Evolutionary conservation across 2,113 vertebrate genomes (phyloP).

Genomic region (Neolamprologus fasciatus): DNA sequence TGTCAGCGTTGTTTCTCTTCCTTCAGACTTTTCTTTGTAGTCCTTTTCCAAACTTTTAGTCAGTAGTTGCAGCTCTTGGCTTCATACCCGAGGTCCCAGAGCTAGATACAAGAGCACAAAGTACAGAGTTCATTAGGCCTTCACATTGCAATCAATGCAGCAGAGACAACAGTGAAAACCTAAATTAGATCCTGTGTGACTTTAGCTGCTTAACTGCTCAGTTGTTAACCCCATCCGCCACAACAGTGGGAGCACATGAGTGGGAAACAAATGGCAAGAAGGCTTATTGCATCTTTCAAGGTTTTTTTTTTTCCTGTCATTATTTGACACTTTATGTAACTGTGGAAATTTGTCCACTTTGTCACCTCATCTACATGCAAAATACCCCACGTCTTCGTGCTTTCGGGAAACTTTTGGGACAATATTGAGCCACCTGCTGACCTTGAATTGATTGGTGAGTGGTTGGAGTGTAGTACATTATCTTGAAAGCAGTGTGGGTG

Average conservation of each 20-base stretch:
- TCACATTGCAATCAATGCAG: slow-evolving; percentile 65
- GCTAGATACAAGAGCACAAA: slow-evolving; percentile 29
- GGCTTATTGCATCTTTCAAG: slow-evolving; percentile 2
- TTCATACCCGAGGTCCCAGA: slow-evolving; percentile 23
- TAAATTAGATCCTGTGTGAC: slow-evolving; percentile 70
- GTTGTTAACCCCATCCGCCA: slow-evolving; percentile 32
- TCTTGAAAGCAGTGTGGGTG: neutral
- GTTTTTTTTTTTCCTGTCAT: neutral
- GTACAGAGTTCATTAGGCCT: slow-evolving; percentile 65
- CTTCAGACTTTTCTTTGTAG: slow-evolving; percentile 5
- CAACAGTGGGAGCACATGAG: neutral
- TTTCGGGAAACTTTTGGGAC: neutral
- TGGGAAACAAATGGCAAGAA: neutral
- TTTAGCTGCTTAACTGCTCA: slow-evolving; percentile 54
- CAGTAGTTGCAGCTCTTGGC: slow-evolving; percentile 20
- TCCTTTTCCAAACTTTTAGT: slow-evolving; percentile 20
- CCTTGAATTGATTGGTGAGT: slow-evolving; percentile 50
- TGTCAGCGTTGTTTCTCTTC: neutral
- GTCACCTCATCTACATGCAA: slow-evolving; percentile 5
- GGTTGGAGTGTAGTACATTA: slow-evolving; percentile 5
- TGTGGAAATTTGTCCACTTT: neutral
- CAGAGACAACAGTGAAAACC: slow-evolving; percentile 45
- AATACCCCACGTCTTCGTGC: neutral
- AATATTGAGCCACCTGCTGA: slow-evolving; percentile 21
- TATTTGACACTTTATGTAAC: neutral